Percentiles rank a stretch among this genome's conserved stretches.
Conservation (phyloP, 1,140 invertebrate species). For the Heliconius congener region DNA sequence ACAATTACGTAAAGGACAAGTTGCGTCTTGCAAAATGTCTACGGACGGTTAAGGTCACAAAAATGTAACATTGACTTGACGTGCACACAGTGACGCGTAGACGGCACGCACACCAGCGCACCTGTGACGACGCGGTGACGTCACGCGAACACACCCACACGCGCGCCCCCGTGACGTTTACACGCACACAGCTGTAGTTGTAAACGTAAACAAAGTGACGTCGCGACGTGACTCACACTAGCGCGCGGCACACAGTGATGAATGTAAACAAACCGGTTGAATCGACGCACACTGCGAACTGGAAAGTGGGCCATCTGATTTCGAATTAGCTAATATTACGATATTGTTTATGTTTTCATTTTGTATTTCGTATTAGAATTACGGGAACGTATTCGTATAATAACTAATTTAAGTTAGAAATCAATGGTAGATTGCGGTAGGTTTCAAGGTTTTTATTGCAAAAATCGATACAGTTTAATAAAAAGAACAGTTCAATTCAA, state of each 20-base stretch:
- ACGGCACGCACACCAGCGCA: conserved; percentile 39
- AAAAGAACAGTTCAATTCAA: not conserved
- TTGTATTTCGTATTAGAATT: conserved; percentile 26
- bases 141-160: conserved; percentile 75
- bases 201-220: conserved; percentile 77
- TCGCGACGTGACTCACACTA: conserved; percentile 70
- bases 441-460: conserved; percentile 1
- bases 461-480: not conserved
- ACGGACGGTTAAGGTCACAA: conserved; percentile 80
- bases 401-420: not conserved
- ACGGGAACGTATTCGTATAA: conserved; percentile 3
- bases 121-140: conserved; percentile 71
- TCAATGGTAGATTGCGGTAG: conserved; percentile 8
- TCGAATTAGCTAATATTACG: conserved; percentile 44
- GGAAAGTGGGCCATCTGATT: conserved; percentile 73
- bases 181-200: conserved; percentile 48
- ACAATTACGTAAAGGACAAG: conserved; percentile 68
- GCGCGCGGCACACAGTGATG: conserved; percentile 60
- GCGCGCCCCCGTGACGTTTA: conserved; percentile 65
- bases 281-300: conserved; percentile 55
- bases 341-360: conserved; percentile 42
- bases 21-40: conserved; percentile 56
- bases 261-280: conserved; percentile 78
- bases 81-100: conserved; percentile 53
- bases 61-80: conserved; percentile 76